A percentile compares a stretch with the other conserved stretches of the same genome.
These are phyloP conservation scores for Hippopotamus amphibius DNA, from an alignment of 2,113 vertebrate genomes.

Conservation along the genomic window DNA sequence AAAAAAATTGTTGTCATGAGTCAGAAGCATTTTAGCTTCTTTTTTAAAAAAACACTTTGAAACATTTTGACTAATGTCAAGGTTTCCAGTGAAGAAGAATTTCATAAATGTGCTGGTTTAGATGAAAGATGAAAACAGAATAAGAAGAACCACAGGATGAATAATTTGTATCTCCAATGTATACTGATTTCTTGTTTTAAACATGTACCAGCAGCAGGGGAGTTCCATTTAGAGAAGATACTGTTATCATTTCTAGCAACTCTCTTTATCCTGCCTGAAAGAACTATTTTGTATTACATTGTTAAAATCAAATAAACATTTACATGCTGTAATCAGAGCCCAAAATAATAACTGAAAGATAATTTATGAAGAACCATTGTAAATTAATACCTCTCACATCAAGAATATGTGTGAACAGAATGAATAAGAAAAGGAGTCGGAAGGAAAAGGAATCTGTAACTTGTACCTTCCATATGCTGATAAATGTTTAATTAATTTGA, in stretches of 20 bases:
- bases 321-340: background rate
- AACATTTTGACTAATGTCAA: background rate
- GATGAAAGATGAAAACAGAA: slow-evolving; percentile 36
- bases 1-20: background rate
- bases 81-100: background rate
- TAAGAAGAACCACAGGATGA: background rate
- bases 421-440: background rate
- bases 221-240: background rate
- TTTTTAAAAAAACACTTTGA: background rate
- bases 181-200: slow-evolving; percentile 1
- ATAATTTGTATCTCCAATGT: background rate
- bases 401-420: slow-evolving; percentile 51
- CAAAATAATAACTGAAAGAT: background rate
- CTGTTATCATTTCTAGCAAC: background rate
- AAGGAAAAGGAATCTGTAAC: slow-evolving; percentile 18
- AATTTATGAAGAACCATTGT: background rate
- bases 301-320: slow-evolving; percentile 37
- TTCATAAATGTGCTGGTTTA: slow-evolving; percentile 27
- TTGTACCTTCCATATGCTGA: background rate
- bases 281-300: background rate
- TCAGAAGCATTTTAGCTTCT: background rate
- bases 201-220: background rate
- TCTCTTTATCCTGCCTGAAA: slow-evolving; percentile 18
- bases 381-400: slow-evolving; percentile 37
- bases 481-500: slow-evolving; percentile 42